A percentile compares a stretch with the other conserved stretches of the same genome.
These are phyloP conservation scores for Lates japonicus DNA, from an alignment of 2,797 vertebrate genomes.

Conservation along the genomic window DNA sequence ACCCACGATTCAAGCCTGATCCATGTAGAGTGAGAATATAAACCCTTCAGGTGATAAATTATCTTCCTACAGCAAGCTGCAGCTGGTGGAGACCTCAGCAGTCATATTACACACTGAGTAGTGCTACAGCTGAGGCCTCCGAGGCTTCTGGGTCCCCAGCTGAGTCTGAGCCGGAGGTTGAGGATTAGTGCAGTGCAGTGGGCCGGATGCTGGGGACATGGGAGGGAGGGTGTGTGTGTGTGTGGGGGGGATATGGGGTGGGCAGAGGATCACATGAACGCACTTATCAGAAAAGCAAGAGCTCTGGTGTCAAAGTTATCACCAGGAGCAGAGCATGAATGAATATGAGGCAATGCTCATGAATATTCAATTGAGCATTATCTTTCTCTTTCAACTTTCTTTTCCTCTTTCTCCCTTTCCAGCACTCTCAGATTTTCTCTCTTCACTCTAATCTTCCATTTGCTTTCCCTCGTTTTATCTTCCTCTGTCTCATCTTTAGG, in stretches of 20 bases:
- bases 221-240: too few relatives aligned
- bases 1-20: conserved; percentile 72
- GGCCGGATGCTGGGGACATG: conserved; percentile 46
- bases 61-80: conserved; percentile 70
- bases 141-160: conserved; percentile 70
- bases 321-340: conserved; percentile 69
- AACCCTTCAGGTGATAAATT: conserved; percentile 58
- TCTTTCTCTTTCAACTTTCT: conserved; percentile 66
- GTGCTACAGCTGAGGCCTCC: conserved; percentile 58
- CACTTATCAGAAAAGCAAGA: conserved; percentile 71
- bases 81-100: conserved; percentile 62
- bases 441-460: conserved; percentile 54
- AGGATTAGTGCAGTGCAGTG: conserved; percentile 67
- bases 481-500: conserved; percentile 29
- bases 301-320: conserved; percentile 74
- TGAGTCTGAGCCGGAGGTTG: conserved; percentile 63
- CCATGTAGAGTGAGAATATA: conserved; percentile 46
- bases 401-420: conserved; percentile 15
- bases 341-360: conserved; percentile 75
- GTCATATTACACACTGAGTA: conserved; percentile 83
- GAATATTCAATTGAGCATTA: conserved; percentile 79
- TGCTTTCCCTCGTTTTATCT: conserved; percentile 53
- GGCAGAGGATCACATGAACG: conserved; percentile 56
- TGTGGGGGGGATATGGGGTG: conserved; percentile 46
- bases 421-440: conserved; percentile 35